These are phyloP conservation scores for Prolemur simus DNA, from an alignment of 2,113 vertebrate species.

Conservation along the genomic window DNA sequence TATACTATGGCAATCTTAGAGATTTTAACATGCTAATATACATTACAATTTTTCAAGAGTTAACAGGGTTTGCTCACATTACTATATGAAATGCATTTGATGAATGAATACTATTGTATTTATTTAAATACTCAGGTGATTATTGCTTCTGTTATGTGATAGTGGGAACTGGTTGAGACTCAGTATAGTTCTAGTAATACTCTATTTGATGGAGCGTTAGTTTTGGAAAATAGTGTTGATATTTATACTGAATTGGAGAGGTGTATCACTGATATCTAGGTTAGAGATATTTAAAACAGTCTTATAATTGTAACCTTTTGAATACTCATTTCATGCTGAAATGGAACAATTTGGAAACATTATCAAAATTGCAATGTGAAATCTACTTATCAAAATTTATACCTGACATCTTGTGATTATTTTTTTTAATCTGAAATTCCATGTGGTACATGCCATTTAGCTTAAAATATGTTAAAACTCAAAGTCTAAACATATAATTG, in stretches of 20 bases:
- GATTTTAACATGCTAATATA: background rate
- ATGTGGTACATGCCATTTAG: background rate
- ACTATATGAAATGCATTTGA: background rate
- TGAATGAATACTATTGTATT: background rate
- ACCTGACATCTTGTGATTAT: background rate
- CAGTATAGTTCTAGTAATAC: background rate
- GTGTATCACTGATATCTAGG: background rate
- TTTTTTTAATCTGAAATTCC: background rate
- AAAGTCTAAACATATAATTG: constrained; percentile 22
- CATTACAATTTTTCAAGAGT: background rate
- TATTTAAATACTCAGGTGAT: background rate
- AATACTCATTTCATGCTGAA: background rate
- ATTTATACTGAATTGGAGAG: background rate
- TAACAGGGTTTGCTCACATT: background rate
- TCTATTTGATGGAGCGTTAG: background rate
- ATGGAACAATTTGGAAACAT: background rate
- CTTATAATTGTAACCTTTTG: background rate
- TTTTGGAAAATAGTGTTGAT: background rate
- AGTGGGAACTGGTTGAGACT: background rate
- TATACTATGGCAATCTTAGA: background rate
- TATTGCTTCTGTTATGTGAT: background rate
- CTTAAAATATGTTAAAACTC: background rate
- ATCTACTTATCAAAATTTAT: background rate
- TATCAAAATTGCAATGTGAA: background rate
- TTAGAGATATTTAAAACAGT: background rate